Conservation (phyloP, 2,797 vertebrate species). For the Alosa sapidissima region DNA sequence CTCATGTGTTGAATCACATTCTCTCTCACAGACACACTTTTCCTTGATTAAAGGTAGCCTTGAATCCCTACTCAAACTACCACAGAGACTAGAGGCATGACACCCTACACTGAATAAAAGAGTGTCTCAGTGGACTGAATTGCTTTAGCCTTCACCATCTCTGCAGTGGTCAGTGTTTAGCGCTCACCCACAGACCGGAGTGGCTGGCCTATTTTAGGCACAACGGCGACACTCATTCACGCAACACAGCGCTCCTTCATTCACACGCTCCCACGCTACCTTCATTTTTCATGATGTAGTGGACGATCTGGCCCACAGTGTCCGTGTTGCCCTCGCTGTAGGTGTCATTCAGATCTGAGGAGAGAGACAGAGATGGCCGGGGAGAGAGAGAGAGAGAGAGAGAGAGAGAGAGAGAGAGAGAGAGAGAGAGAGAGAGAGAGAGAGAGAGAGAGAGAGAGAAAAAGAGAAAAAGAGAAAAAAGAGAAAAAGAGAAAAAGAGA, state of each 20-base stretch:
- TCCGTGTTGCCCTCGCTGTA: conserved; percentile 84
- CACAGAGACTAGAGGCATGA: neutral
- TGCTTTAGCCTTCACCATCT: neutral
- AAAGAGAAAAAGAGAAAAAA: conserved; percentile 41
- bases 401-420: conserved; percentile 26
- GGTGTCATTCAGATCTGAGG: conserved; percentile 86
- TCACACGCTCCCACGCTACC: conserved; percentile 67
- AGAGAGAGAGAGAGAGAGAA: no score
- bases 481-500: no score
- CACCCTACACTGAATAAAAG: neutral
- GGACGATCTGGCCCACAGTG: conserved; percentile 91
- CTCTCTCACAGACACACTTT: neutral
- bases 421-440: conserved; percentile 46
- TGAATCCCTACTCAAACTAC: neutral
- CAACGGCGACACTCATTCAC: neutral
- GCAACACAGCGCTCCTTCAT: neutral
- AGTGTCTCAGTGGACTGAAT: neutral
- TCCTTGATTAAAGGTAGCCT: neutral
- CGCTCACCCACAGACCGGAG: neutral
- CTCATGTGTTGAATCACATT: neutral
- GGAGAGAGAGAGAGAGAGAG: conserved; percentile 26
- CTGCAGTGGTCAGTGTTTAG: neutral
- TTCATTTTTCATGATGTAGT: conserved; percentile 97
- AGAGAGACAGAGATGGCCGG: conserved; percentile 33
- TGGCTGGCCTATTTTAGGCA: neutral